Evolutionary conservation across 2,797 vertebrate species (phyloP).

Genomic region (Poecilia picta): DNA sequence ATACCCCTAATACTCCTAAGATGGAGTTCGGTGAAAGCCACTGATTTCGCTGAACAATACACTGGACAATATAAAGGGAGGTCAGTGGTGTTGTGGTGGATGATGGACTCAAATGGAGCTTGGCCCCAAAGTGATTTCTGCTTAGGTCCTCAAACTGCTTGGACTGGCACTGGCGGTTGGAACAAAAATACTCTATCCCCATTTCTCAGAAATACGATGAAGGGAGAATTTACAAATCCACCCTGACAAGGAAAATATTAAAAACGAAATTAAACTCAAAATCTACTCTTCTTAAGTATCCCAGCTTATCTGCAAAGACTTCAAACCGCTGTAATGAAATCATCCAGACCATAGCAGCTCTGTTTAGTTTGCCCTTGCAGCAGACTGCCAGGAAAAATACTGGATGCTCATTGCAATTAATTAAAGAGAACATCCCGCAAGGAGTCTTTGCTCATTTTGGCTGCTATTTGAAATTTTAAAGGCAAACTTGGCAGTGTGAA

Average conservation of each 20-base stretch:
- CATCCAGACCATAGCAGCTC: constrained; percentile 30
- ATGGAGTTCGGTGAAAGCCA: background rate
- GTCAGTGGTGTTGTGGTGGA: background rate
- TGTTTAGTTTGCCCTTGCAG: constrained; percentile 37
- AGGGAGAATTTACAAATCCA: background rate
- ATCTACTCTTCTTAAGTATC: background rate
- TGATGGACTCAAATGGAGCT: background rate
- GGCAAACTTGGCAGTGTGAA: constrained; percentile 48
- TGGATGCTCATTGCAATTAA: constrained; percentile 41
- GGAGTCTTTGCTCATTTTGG: constrained; percentile 44
- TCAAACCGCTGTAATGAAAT: constrained; percentile 27
- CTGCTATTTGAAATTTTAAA: constrained; percentile 41
- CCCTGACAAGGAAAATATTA: constrained; percentile 16
- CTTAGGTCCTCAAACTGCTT: background rate
- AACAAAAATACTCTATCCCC: constrained; percentile 26
- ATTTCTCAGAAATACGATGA: constrained; percentile 27
- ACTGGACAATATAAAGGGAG: background rate
- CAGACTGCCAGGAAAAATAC: constrained; percentile 35
- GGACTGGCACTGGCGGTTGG: background rate
- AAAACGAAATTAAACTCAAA: constrained; percentile 12
- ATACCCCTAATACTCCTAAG: background rate
- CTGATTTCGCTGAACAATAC: background rate
- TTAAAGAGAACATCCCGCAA: constrained; percentile 50
- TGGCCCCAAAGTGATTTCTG: background rate
- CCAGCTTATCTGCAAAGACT: constrained; percentile 9